A percentile compares a stretch with the other conserved stretches of the same genome.
phyloP scores from a whole-genome alignment of 1,140 invertebrate species.

The Ridgeia piscesae region DNA sequence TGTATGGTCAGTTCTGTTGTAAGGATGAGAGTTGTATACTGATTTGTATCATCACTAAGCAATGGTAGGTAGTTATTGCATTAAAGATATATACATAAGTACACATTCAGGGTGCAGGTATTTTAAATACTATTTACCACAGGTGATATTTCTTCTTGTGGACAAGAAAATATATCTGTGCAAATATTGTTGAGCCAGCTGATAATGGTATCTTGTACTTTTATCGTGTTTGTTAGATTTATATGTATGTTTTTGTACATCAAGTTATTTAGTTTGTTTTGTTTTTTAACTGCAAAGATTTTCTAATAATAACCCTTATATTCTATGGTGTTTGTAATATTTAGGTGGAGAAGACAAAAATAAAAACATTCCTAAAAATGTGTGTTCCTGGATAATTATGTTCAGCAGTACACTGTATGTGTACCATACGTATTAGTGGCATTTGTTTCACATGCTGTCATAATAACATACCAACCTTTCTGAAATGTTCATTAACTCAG shows the following conservation, averaged over 20 bases:
- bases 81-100: neutral
- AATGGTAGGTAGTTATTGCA: neutral
- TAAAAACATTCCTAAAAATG: neutral
- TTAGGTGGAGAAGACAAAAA: neutral
- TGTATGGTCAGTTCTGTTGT: neutral
- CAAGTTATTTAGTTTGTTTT: neutral
- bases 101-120: neutral
- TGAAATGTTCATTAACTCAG: neutral
- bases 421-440: neutral
- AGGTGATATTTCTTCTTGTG: neutral
- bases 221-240: neutral
- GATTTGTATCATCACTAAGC: neutral
- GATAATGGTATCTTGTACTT: neutral
- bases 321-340: neutral
- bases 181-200: neutral
- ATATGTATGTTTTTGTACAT: neutral
- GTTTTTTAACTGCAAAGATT: neutral
- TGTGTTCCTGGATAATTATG: neutral
- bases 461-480: too few species aligned
- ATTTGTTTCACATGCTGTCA: too few species aligned
- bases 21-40: neutral
- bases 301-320: neutral
- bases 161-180: neutral
- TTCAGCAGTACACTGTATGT: neutral
- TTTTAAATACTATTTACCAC: neutral